Evolutionary conservation across 2,797 vertebrate genomes (phyloP).

Genomic region (Poecile montanus): DNA sequence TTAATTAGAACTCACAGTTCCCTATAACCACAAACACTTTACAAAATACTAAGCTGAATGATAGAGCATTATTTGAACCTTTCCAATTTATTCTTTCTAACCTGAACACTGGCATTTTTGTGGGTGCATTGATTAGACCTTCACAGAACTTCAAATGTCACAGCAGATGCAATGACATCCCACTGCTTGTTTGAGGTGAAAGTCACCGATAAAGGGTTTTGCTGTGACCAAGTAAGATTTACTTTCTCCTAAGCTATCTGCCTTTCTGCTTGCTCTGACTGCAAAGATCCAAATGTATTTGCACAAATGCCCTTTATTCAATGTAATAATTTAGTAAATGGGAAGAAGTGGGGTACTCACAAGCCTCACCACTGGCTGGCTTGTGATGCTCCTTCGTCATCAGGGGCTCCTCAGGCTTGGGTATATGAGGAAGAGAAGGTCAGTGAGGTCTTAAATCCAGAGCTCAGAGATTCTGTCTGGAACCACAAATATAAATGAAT

Average conservation of each 20-base stretch:
- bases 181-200: neutral
- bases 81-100: neutral
- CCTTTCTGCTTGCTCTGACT: neutral
- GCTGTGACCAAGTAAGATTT: neutral
- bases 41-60: neutral
- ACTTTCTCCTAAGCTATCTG: neutral
- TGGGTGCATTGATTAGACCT: neutral
- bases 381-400: neutral
- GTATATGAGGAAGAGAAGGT: neutral
- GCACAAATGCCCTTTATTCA: neutral
- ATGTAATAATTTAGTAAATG: neutral
- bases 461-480: neutral
- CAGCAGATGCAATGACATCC: neutral
- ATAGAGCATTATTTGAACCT: neutral
- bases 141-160: neutral
- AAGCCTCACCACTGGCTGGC: accelerated
- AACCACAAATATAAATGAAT: neutral
- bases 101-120: neutral
- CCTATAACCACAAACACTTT: neutral
- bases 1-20: slow-evolving; percentile 10
- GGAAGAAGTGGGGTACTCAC: neutral
- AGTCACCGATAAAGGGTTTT: neutral
- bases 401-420: neutral
- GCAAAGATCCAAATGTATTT: neutral
- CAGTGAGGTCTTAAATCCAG: neutral